Percentiles rank a stretch among this genome's conserved stretches.
Conservation (phyloP, 2,888 invertebrate genomes). For the Rotaria socialis region DNA sequence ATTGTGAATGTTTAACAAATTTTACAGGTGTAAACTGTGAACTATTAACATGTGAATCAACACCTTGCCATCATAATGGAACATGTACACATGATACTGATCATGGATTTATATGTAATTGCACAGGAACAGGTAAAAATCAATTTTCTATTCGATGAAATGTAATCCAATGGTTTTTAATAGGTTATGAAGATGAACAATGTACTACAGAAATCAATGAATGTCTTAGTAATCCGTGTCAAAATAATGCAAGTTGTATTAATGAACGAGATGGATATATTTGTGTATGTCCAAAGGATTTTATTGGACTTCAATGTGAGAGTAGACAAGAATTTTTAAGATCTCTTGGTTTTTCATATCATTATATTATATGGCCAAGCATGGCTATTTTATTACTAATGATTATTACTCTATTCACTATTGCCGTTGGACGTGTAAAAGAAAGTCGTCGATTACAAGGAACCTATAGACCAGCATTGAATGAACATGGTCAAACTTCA, state of each 20-base stretch:
- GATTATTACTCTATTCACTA: conserved; percentile 61
- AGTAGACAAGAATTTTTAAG: neutral
- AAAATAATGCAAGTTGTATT: conserved; percentile 44
- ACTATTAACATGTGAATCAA: conserved; percentile 39
- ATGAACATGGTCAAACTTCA: conserved; percentile 86
- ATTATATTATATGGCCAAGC: conserved; percentile 45
- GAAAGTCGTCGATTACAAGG: conserved; percentile 91
- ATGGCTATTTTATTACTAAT: conserved; percentile 38
- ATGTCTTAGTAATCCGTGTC: conserved; percentile 46
- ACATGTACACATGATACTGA: conserved; percentile 48
- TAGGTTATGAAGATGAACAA: conserved; percentile 41
- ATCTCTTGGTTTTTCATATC: conserved; percentile 36
- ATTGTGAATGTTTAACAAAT: conserved; percentile 22
- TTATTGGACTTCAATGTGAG: conserved; percentile 36
- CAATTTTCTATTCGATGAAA: too few relatives aligned
- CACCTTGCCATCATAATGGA: conserved; percentile 41
- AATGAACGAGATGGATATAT: conserved; percentile 35
- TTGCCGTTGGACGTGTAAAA: conserved; percentile 70
- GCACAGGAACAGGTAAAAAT: conserved; percentile 51
- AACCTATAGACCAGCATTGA: conserved; percentile 93
- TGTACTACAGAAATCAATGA: conserved; percentile 46
- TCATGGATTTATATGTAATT: conserved; percentile 51
- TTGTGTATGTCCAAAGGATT: conserved; percentile 40
- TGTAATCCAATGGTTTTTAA: neutral
- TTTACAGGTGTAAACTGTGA: conserved; percentile 28